phyloP scores from a whole-genome alignment of 2,888 invertebrate species.

The Drosophila hawaiiensis region DNA sequence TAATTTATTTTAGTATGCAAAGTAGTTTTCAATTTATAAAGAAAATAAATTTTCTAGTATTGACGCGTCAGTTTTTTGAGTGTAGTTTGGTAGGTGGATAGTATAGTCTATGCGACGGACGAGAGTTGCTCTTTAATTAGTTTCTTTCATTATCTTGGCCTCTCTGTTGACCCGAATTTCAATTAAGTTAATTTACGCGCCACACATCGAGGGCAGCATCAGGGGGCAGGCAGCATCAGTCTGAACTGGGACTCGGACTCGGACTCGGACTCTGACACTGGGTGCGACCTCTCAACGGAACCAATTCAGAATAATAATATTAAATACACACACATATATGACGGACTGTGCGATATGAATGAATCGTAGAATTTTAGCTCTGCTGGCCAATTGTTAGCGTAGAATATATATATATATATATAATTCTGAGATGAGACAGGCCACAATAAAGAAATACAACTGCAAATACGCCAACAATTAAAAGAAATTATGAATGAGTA shows the following conservation, averaged over 20 bases:
- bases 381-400: conserved; percentile 55
- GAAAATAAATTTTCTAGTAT: background rate
- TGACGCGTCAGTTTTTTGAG: background rate
- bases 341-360: conserved; percentile 59
- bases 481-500: conserved; percentile 75
- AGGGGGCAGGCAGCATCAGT: conserved; percentile 28
- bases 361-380: conserved; percentile 31
- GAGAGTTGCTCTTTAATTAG: conserved; percentile 83
- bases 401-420: background rate
- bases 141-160: conserved; percentile 85
- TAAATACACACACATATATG: conserved; percentile 24
- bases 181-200: conserved; percentile 85
- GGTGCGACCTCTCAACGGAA: conserved; percentile 39
- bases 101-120: conserved; percentile 22
- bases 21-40: background rate
- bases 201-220: conserved; percentile 43
- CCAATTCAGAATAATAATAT: conserved; percentile 68
- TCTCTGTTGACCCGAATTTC: conserved; percentile 86
- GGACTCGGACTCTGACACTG: conserved; percentile 38
- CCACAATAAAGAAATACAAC: background rate
- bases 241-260: background rate
- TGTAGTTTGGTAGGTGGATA: conserved; percentile 9
- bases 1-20: too few species aligned
- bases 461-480: conserved; percentile 60
- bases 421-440: background rate